These are phyloP conservation scores for Andricus curvator DNA, from an alignment of 2,888 invertebrate genomes.

Conservation along the genomic window DNA sequence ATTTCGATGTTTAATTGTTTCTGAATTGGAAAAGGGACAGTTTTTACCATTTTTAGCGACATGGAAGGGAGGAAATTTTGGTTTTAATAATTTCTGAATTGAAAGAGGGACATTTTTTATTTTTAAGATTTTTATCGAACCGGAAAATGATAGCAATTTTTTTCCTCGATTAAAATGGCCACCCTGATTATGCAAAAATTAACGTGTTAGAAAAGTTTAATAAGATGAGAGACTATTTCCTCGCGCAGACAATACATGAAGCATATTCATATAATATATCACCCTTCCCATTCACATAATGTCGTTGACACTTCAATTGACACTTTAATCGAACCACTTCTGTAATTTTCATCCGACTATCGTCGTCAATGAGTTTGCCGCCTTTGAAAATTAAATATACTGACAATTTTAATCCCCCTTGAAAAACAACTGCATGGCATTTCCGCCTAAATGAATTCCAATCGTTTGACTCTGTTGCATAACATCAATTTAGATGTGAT, in stretches of 20 bases:
- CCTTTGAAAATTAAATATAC: slow-evolving; percentile 23
- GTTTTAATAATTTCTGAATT: too few relatives aligned
- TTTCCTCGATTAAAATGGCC: too few relatives aligned
- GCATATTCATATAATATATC: slow-evolving; percentile 11
- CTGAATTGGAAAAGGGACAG: too few relatives aligned
- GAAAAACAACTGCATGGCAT: slow-evolving; percentile 23
- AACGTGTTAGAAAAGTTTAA: background rate
- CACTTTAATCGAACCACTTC: slow-evolving; percentile 33
- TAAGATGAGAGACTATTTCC: background rate
- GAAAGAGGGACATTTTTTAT: too few relatives aligned
- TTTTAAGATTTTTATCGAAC: too few relatives aligned
- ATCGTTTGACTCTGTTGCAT: slow-evolving; percentile 14
- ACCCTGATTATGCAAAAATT: background rate
- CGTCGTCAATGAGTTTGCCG: slow-evolving; percentile 18
- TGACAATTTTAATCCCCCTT: slow-evolving; percentile 14
- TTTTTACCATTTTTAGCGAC: too few relatives aligned
- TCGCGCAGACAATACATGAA: background rate
- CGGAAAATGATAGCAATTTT: too few relatives aligned
- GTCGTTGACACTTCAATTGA: slow-evolving; percentile 31
- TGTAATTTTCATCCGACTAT: slow-evolving; percentile 9
- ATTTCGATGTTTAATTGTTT: too few relatives aligned
- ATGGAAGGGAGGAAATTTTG: too few relatives aligned
- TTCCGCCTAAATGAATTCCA: slow-evolving; percentile 27
- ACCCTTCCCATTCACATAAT: slow-evolving; percentile 26
- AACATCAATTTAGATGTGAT: background rate